These are phyloP conservation scores for Stigmatopora nigra DNA, from an alignment of 2,113 vertebrate genomes.

Conservation along the genomic window DNA sequence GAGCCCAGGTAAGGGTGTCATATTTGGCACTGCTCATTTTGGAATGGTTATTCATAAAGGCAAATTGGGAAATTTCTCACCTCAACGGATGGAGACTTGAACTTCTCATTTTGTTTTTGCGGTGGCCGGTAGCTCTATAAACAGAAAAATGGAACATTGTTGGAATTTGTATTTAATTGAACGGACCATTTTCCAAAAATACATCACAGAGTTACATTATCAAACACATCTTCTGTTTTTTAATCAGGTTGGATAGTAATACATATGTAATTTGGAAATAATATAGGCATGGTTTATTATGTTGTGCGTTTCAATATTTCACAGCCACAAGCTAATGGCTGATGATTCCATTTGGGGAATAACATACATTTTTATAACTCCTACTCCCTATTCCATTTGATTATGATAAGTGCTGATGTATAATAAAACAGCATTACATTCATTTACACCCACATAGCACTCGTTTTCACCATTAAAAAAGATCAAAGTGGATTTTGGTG, in stretches of 20 bases:
- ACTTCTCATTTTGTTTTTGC: constrained; percentile 52
- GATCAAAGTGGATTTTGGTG: neutral
- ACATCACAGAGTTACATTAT: neutral
- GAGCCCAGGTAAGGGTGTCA: constrained; percentile 32
- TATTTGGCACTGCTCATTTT: constrained; percentile 44
- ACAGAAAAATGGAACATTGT: constrained; percentile 8
- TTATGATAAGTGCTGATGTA: neutral
- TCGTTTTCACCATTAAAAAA: neutral
- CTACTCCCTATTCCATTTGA: neutral
- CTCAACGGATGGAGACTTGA: constrained; percentile 76
- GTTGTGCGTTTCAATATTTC: no score
- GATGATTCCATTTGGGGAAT: neutral
- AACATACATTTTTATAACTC: neutral
- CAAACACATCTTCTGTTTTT: neutral
- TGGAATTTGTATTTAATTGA: neutral
- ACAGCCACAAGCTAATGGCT: neutral
- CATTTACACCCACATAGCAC: neutral
- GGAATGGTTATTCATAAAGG: neutral
- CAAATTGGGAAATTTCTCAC: constrained; percentile 59
- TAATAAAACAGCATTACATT: neutral
- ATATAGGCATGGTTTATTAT: no score
- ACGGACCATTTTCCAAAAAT: neutral
- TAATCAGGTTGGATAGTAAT: neutral
- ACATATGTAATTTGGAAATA: no score
- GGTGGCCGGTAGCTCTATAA: constrained; percentile 45